Evolutionary conservation across 2,888 invertebrate species (phyloP).

Genomic region (Lasioglossum morio): DNA sequence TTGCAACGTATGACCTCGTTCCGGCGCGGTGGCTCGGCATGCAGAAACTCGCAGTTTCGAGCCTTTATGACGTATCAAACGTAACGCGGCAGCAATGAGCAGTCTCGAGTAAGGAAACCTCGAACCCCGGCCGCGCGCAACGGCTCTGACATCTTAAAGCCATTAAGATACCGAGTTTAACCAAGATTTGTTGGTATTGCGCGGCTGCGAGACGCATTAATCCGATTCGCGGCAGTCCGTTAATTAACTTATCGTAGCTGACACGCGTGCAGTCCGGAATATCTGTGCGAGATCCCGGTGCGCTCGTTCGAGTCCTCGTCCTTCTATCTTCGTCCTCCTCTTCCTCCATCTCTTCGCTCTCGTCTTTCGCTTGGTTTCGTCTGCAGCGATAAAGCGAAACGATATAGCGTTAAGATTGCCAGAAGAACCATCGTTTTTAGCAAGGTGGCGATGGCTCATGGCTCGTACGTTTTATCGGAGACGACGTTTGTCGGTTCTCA

Average conservation of each 20-base stretch:
- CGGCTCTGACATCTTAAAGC: slow-evolving; percentile 65
- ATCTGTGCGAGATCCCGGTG: not conserved
- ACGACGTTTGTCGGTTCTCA: not conserved
- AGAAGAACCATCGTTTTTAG: not conserved
- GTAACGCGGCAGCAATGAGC: slow-evolving; percentile 50
- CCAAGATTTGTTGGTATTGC: slow-evolving; percentile 64
- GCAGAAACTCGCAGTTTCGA: slow-evolving; percentile 25
- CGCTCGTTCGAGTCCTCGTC: not conserved
- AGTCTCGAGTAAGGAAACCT: slow-evolving; percentile 49
- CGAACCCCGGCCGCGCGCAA: slow-evolving; percentile 28
- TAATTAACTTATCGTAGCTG: slow-evolving; percentile 66
- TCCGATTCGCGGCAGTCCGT: slow-evolving; percentile 64
- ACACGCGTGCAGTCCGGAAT: not conserved
- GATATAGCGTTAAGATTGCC: not conserved
- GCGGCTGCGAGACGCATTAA: slow-evolving; percentile 58
- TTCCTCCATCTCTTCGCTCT: not conserved
- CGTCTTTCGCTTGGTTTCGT: not conserved
- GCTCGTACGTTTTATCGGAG: not conserved
- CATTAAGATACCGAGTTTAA: slow-evolving; percentile 71
- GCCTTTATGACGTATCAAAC: slow-evolving; percentile 54
- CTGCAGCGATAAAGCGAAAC: not conserved
- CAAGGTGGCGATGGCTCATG: not conserved
- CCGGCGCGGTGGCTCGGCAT: not conserved
- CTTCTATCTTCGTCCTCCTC: not conserved
- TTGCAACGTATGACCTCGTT: slow-evolving; percentile 10